Evolutionary conservation across 1,140 invertebrate genomes (phyloP).

Genomic region (Maniola jurtina): DNA sequence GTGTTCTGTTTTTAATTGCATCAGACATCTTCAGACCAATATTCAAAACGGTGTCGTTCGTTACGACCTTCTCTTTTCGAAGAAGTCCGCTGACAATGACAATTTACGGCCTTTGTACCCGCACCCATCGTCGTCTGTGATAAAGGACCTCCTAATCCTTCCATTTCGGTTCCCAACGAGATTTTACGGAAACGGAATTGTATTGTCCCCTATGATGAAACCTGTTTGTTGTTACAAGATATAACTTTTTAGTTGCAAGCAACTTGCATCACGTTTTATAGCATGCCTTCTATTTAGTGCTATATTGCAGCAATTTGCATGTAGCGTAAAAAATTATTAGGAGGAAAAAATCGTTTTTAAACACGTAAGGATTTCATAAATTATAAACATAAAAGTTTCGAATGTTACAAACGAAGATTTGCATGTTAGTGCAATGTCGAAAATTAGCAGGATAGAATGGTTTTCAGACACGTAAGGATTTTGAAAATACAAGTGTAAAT

Average conservation of each 20-base stretch:
- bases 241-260: neutral
- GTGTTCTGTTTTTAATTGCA: neutral
- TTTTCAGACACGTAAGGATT: neutral
- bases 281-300: neutral
- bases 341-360: too few species aligned
- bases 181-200: conserved; percentile 13
- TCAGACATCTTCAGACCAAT: neutral
- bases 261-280: neutral
- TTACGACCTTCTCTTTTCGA: conserved; percentile 18
- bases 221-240: neutral
- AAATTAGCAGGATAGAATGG: neutral
- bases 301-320: conserved; percentile 1
- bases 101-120: conserved; percentile 50
- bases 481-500: neutral
- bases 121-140: conserved; percentile 42
- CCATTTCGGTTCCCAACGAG: conserved; percentile 23
- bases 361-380: too few species aligned
- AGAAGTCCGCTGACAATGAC: conserved; percentile 40
- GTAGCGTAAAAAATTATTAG: too few species aligned
- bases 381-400: too few species aligned
- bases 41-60: neutral
- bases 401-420: neutral
- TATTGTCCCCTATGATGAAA: neutral
- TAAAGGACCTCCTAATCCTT: conserved; percentile 59
- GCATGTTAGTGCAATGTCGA: neutral